Evolutionary conservation across 1,140 invertebrate genomes (phyloP), one percentile per base, ranked within the genome.

Genomic region (Coptotermes formosanus): DNA sequence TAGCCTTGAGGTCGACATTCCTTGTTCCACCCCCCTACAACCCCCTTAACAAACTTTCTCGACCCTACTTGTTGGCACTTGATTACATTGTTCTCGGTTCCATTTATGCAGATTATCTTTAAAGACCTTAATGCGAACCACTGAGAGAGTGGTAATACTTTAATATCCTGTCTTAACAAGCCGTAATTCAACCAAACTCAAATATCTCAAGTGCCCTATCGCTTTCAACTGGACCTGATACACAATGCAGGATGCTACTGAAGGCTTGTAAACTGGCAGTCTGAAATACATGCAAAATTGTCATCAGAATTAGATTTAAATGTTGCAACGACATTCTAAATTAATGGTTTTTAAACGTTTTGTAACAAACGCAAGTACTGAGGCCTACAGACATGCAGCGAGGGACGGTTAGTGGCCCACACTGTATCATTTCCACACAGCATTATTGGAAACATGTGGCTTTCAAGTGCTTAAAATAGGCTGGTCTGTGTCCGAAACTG

Each of bases 31-130:
- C 59, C 59, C n/a, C n/a, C 8, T 3, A 25, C n/a, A 7, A 25
- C 3, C 14, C 64, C 64, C 64, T 75, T 75, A 75, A 75, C 64
- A 75, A 75, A 75, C 25, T 75, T 30, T 75, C 64, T 75, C 64
- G 14, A 75, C 64, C 64, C 64, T 75, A 75, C 64, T 30, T 75
- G 64, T 75, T 75, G 64, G 64, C 64, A 75, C 64, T 75, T 75
- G 64, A 75, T 75, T 75, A 75, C 64, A 75, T 30, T 75, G 64
- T 75, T 75, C 64, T 8, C 64, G 19, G 64, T 25, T 75, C 25
- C 64, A 75, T 75, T 75, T 75, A 75, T 75, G 64, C 64, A 75
- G 64, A 75, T n/a, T 75, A 75, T 75, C n/a, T 75, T 14, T 75
- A 75, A 64, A 75, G 64, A 75, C 64, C n/a, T 75, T 75, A 75